Base-by-base conservation (phyloP, 2,888 invertebrate species). In the Athalia rosae region DNA sequence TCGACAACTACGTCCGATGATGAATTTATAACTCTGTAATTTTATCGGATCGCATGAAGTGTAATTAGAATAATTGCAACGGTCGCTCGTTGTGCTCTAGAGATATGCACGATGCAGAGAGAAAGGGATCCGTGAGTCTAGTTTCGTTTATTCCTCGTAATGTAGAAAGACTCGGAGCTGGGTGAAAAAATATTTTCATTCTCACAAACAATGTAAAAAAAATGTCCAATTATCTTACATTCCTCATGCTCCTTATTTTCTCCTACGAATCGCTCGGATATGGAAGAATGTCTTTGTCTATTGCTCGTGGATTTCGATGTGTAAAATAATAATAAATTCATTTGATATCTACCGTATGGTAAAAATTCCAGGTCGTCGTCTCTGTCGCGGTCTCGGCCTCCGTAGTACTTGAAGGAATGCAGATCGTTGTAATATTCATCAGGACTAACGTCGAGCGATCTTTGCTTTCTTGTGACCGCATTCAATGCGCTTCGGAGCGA, bases 391-490 rank as follows among this genome's bases (percentile, higher is more conserved):
- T 83, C 3, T 86, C 85, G 0, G 79, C 78, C 85, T 0, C 81
- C 85, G 47, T 83, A 85, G 64, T 86, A 87, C 64, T 88, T 87
- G 77, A 86, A 85, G n/a, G 86, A 79, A 15, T 82, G 82, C 8
- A 86, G 78, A 64, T 88, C 85, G 77, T 83, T 85, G 82, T 85
- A 87, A 71, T 87, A 88, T 48, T 86, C 87, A 11, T 84, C 87
- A 0, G 84, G 76, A 62, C 79, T 83, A 41, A 79, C 41, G 53
- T 87, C 85, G 63, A 89, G 79, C 0, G 88, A 88, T 77, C 90
- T 87, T 82, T 91, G 91, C 58, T 91, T 91, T 77, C 91, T 88
- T 58, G 89, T 88, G 48, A 91, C 89, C 2, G 91, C 91, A 73
- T 91, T 90, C 78, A 91, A 82, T 4, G 91, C 91, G 79, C 90